Base-by-base conservation (phyloP, 2,888 invertebrate species). In the Ametastegia equiseti region DNA sequence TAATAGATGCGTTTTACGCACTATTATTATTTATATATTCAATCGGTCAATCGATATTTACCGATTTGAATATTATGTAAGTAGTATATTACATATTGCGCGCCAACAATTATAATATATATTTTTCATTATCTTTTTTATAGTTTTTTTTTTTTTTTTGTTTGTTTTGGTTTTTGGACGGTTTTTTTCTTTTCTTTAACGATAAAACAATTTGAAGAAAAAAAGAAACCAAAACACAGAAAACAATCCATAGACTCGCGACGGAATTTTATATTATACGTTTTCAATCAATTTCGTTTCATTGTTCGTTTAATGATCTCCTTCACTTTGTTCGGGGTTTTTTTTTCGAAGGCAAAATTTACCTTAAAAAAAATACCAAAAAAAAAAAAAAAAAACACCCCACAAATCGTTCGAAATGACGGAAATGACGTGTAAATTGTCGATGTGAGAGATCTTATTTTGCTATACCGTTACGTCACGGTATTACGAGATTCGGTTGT, bases 401-500 rank as follows among this genome's bases (percentile, higher is more conserved):
- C n/a, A n/a, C n/a, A n/a, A n/a, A n/a, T n/a, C n/a, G n/a, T n/a
- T n/a, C 15, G 19, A 50, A 50, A 50, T 50, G 15, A 1, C 15
- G n/a, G 50, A 50, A 50, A 50, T 50, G 5, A n/a, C 50, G 19
- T n/a, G 1, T 19, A 50, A 19, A 50, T 50, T 5, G 9, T 50
- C n/a, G n/a, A n/a, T n/a, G 50, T 5, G 19, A 27, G 23, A 42
- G 9, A 42, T 6, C 42, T 57, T 23, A 11, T 27, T 27, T 27
- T 23, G 9, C 27, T 30, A 23, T 57, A 77, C 23, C 60, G 78
- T 78, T 78, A 78, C 78, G 78, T 78, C 30, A 75, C 30, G 19
- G 50, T 54, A 50, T 75, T 36, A 13, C 54, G 50, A 3, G 60
- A 13, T 42, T 57, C 60, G 39, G 78, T 33, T n/a, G 27, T 30